phyloP scores from a whole-genome alignment of 2,797 vertebrate genomes.

The Sphaeramia orbicularis region DNA sequence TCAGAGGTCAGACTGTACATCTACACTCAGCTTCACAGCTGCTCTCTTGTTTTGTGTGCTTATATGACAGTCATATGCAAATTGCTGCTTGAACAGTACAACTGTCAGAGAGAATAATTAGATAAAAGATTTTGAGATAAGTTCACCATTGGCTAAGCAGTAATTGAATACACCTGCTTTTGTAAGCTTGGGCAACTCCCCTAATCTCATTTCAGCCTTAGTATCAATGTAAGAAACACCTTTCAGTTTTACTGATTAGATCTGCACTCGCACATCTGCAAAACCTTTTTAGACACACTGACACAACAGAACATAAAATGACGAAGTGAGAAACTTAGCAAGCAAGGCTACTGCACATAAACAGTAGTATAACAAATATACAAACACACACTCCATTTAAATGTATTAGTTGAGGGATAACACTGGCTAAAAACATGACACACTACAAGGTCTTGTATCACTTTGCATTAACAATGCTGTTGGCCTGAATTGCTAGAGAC shows the following conservation, averaged over 20 bases:
- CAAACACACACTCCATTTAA: background rate
- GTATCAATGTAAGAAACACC: slow-evolving; percentile 14
- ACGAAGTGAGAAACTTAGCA: background rate
- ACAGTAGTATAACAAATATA: background rate
- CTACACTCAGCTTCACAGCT: slow-evolving; percentile 33
- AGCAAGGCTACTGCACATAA: background rate
- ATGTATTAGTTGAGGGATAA: background rate
- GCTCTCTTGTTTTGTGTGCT: slow-evolving; percentile 35
- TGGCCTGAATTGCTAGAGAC: background rate
- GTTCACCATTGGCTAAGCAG: slow-evolving; percentile 31
- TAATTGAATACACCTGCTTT: slow-evolving; percentile 34
- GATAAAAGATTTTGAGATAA: slow-evolving; percentile 57
- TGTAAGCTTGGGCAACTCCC: slow-evolving; percentile 7
- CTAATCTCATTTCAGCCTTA: slow-evolving; percentile 21
- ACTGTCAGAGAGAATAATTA: slow-evolving; percentile 35
- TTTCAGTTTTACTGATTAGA: background rate
- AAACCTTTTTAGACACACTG: background rate
- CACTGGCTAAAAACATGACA: no score
- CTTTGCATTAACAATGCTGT: background rate
- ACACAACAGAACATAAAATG: slow-evolving; percentile 1
- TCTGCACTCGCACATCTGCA: slow-evolving; percentile 13
- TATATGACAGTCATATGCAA: slow-evolving; percentile 64
- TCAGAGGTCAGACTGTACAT: slow-evolving; percentile 13
- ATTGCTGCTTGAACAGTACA: slow-evolving; percentile 39
- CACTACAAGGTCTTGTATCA: background rate